Conservation (phyloP, 2,797 vertebrate genomes). For the Melanotaenia nigrans region DNA sequence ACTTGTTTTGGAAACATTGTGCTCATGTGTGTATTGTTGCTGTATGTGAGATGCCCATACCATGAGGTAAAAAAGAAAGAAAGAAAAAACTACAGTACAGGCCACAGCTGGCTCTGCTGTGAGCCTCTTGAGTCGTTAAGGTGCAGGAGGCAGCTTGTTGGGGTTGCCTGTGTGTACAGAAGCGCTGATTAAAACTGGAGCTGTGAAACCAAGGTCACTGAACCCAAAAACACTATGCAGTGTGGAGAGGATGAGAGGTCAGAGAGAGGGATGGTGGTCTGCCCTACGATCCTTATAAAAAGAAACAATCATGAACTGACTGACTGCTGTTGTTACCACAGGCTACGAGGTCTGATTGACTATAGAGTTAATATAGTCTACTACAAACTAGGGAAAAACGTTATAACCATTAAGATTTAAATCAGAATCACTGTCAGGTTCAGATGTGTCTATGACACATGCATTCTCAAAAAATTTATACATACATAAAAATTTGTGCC, state of each 20-base stretch:
- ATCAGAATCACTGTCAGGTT: neutral
- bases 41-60: neutral
- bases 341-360: neutral
- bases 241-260: slow-evolving; percentile 55
- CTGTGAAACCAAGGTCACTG: slow-evolving; percentile 65
- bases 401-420: neutral
- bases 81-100: slow-evolving; percentile 15
- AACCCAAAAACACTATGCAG: slow-evolving; percentile 56
- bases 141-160: slow-evolving; percentile 45
- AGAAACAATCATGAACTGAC: slow-evolving; percentile 54
- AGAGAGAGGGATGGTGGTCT: slow-evolving; percentile 46
- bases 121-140: slow-evolving; percentile 56
- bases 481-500: too few species aligned
- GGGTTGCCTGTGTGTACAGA: slow-evolving; percentile 53
- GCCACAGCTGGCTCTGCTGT: slow-evolving; percentile 2
- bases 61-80: neutral
- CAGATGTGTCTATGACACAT: neutral
- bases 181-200: slow-evolving; percentile 76
- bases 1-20: neutral
- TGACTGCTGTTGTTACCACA: slow-evolving; percentile 13
- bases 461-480: neutral
- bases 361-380: neutral
- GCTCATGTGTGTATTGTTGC: neutral
- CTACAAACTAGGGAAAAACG: neutral
- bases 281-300: slow-evolving; percentile 32